Percentiles rank a stretch among this genome's conserved stretches.
phyloP scores from a whole-genome alignment of 2,797 vertebrate species.

The Bovichtus diacanthus region DNA sequence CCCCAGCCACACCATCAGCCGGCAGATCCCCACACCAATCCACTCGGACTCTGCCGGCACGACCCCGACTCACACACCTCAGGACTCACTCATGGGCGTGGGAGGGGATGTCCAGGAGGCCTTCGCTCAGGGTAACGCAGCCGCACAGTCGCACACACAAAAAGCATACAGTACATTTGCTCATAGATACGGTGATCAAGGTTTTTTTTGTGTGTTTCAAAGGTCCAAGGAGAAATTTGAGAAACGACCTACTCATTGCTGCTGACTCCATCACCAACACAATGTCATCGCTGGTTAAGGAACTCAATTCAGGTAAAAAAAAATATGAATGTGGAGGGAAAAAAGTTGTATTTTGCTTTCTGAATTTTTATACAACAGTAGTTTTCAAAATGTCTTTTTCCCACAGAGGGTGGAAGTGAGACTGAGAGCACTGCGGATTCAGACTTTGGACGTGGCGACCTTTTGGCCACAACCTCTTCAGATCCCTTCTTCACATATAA shows the following conservation, averaged over 20 bases:
- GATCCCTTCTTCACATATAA: slow-evolving; percentile 92
- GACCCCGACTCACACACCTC: slow-evolving; percentile 94
- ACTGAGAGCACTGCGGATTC: slow-evolving; percentile 92
- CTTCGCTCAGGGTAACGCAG: slow-evolving; percentile 92
- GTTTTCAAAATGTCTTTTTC: not conserved
- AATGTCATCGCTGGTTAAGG: slow-evolving; percentile 98
- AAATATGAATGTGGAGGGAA: not conserved
- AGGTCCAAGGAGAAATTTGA: slow-evolving; percentile 97
- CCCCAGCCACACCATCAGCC: slow-evolving; percentile 95
- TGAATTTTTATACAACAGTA: not conserved
- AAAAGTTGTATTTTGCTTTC: not conserved
- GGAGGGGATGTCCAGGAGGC: slow-evolving; percentile 99
- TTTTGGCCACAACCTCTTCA: slow-evolving; percentile 88
- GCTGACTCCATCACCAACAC: slow-evolving; percentile 99
- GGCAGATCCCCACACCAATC: slow-evolving; percentile 94
- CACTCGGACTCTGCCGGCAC: slow-evolving; percentile 93
- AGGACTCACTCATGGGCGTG: slow-evolving; percentile 98
- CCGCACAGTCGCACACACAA: not conserved
- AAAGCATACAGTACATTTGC: not conserved
- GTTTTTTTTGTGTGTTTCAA: slow-evolving; percentile 32
- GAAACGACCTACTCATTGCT: slow-evolving; percentile 96
- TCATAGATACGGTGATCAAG: not conserved
- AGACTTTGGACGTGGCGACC: slow-evolving; percentile 90
- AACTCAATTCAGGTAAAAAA: slow-evolving; percentile 93
- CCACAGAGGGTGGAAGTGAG: slow-evolving; percentile 92